These are phyloP conservation scores for Metridium senile DNA, from an alignment of 92 coral and sea anemone species.

Conservation along the genomic window DNA sequence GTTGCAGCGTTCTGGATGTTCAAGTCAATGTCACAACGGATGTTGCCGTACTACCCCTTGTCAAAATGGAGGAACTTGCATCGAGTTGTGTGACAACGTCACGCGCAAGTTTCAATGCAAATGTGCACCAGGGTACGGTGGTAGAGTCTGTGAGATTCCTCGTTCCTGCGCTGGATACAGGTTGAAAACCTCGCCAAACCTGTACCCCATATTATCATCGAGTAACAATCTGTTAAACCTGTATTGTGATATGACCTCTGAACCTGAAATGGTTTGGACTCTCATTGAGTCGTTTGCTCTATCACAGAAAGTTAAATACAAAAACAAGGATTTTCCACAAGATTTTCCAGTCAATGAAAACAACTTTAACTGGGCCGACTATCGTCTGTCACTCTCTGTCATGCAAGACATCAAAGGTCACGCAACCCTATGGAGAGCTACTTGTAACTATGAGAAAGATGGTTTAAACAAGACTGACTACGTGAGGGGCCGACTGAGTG, in stretches of 20 bases:
- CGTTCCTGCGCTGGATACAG: neutral
- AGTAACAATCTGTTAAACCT: neutral
- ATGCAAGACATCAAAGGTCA: conserved; percentile 22
- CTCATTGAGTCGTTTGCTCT: conserved; percentile 50
- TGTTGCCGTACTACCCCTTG: conserved; percentile 40
- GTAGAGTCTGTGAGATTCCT: conserved; percentile 37
- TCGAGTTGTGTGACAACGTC: conserved; percentile 44
- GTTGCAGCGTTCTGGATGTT: conserved; percentile 1
- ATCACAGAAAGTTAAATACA: conserved; percentile 8
- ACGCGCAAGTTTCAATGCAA: conserved; percentile 46
- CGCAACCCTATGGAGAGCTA: conserved; percentile 48
- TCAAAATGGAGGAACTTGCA: conserved; percentile 50
- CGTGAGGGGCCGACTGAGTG: conserved; percentile 18
- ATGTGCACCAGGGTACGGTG: conserved; percentile 28
- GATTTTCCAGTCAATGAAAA: conserved; percentile 26
- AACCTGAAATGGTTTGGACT: conserved; percentile 48
- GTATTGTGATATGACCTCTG: conserved; percentile 42
- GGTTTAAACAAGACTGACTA: conserved; percentile 50
- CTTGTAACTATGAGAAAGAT: conserved; percentile 45
- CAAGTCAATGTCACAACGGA: conserved; percentile 37
- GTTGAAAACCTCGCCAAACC: neutral
- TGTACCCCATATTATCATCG: conserved; percentile 20
- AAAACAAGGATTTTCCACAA: conserved; percentile 3
- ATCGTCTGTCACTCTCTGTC: conserved; percentile 28
- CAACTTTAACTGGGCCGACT: conserved; percentile 35